Percentiles rank a stretch among this genome's conserved stretches.
Evolutionary conservation across 2,797 vertebrate species (phyloP).

Genomic region (Hydrocynus forskahlii): DNA sequence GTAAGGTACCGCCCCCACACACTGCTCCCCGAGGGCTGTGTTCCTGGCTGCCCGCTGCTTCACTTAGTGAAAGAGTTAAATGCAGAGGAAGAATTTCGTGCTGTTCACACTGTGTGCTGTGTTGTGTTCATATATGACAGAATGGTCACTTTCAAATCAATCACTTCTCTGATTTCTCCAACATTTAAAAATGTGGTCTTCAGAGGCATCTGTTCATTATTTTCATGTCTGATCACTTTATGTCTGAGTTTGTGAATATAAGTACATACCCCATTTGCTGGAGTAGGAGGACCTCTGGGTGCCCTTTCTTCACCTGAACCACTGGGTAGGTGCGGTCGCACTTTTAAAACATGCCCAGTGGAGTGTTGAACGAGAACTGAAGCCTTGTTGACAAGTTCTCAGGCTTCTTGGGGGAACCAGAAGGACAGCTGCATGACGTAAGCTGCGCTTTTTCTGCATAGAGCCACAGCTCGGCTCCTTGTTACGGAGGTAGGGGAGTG

Average conservation of each 20-base stretch:
- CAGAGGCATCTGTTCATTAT: too few relatives aligned
- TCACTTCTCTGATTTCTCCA: too few relatives aligned
- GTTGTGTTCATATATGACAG: too few relatives aligned
- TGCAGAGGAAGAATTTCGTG: too few relatives aligned
- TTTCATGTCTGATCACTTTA: background rate
- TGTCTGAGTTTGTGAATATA: background rate
- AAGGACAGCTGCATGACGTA: background rate
- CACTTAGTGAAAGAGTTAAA: too few relatives aligned
- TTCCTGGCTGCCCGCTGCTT: too few relatives aligned
- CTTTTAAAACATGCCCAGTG: background rate
- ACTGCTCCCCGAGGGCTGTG: too few relatives aligned
- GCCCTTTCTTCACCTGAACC: background rate
- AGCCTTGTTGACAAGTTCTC: conserved; percentile 10
- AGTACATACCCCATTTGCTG: background rate
- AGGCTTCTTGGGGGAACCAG: background rate
- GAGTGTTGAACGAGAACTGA: conserved; percentile 18
- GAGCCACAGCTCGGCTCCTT: background rate
- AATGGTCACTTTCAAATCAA: too few relatives aligned
- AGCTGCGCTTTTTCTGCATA: background rate
- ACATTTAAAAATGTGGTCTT: too few relatives aligned
- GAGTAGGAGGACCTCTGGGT: background rate
- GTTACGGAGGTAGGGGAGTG: conserved; percentile 6
- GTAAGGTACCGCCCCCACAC: too few relatives aligned
- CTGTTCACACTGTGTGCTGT: too few relatives aligned
- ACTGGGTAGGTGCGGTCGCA: background rate